A percentile compares a stretch with the other conserved stretches of the same genome.
phyloP scores from a whole-genome alignment of 2,797 vertebrate species.

The Pangasius djambal region DNA sequence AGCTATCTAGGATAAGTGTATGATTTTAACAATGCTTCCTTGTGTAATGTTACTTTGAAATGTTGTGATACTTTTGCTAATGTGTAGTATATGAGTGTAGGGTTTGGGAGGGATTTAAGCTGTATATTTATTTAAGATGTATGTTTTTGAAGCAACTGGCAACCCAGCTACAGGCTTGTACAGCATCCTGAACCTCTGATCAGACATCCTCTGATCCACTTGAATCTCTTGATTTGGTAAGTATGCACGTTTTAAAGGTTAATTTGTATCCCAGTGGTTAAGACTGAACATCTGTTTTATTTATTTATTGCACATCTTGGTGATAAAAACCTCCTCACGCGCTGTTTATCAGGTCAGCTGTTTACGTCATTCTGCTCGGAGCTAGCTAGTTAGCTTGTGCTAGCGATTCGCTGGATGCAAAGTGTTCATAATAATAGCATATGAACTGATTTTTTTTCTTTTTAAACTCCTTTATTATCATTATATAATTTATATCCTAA shows the following conservation, averaged over 20 bases:
- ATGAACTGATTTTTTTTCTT: neutral
- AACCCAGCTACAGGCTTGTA: neutral
- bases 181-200: conserved; percentile 16
- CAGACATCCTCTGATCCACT: neutral
- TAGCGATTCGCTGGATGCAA: neutral
- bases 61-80: neutral
- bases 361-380: neutral
- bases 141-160: neutral
- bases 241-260: neutral
- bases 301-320: neutral
- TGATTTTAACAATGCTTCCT: no score
- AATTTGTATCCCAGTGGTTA: neutral
- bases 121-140: neutral
- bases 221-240: conserved; percentile 19
- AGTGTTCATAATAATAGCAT: neutral
- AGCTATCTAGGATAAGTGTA: neutral
- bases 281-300: no score
- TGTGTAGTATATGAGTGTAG: neutral
- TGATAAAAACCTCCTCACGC: neutral
- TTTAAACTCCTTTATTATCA: neutral
- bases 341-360: neutral
- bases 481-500: neutral
- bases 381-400: conserved; percentile 6
- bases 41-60: neutral
- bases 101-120: neutral